These are phyloP conservation scores for Papilio elwesi DNA, from an alignment of 2,888 invertebrate species.

Conservation along the genomic window DNA sequence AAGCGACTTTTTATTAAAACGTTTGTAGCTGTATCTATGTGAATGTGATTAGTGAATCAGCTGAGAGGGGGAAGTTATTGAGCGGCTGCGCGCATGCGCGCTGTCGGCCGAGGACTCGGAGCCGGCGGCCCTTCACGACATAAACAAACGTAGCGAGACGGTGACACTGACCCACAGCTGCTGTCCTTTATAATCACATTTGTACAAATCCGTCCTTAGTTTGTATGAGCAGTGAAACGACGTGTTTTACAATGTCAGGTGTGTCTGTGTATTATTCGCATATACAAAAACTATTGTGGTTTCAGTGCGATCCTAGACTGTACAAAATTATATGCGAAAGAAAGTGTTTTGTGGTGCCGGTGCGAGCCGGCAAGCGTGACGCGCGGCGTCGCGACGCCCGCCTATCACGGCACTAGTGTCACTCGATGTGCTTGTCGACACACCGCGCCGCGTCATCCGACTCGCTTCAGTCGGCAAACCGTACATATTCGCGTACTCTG, in stretches of 20 bases:
- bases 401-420: conserved; percentile 58
- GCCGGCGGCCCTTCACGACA: conserved; percentile 65
- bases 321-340: conserved; percentile 76
- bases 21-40: conserved; percentile 8
- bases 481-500: conserved; percentile 19
- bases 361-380: conserved; percentile 69
- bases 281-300: conserved; percentile 23
- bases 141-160: conserved; percentile 72
- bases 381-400: conserved; percentile 63
- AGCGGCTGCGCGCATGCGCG: conserved; percentile 77
- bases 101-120: conserved; percentile 52
- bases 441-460: conserved; percentile 68
- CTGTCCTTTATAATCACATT: conserved; percentile 48
- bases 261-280: conserved; percentile 3
- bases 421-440: conserved; percentile 69
- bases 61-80: conserved; percentile 64
- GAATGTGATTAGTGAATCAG: conserved; percentile 50
- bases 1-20: background rate
- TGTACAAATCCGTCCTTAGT: conserved; percentile 28
- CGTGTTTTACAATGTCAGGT: background rate
- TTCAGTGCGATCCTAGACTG: conserved; percentile 46
- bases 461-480: conserved; percentile 56
- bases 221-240: background rate
- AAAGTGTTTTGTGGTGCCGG: conserved; percentile 67
- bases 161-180: conserved; percentile 70